phyloP scores from a whole-genome alignment of 1,140 invertebrate species.

The Tachypleus tridentatus region DNA sequence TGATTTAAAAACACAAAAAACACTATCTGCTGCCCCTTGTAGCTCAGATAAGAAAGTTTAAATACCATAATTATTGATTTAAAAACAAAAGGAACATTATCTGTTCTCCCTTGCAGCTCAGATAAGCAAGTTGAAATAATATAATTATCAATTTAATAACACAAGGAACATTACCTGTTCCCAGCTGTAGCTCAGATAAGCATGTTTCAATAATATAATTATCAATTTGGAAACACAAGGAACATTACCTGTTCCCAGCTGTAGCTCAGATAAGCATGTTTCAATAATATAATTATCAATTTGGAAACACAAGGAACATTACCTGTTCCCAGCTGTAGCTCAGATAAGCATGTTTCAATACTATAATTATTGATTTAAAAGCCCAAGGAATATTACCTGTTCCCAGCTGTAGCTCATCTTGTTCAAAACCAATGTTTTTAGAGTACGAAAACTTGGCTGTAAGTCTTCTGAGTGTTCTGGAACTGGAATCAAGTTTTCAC shows the following conservation, averaged over 20 bases:
- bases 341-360: background rate
- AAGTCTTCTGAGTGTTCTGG: conserved; percentile 40
- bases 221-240: background rate
- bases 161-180: conserved; percentile 36
- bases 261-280: background rate
- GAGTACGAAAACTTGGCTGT: conserved; percentile 41
- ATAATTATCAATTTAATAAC: background rate
- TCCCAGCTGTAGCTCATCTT: conserved; percentile 59
- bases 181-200: conserved; percentile 54
- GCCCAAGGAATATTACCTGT: conserved; percentile 35
- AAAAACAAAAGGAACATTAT: background rate
- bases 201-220: background rate
- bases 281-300: background rate
- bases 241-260: background rate
- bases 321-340: background rate
- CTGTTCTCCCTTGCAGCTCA: background rate
- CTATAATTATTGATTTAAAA: background rate
- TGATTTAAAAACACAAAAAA: background rate
- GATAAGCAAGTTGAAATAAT: background rate
- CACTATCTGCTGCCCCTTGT: too few relatives aligned
- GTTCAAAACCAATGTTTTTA: conserved; percentile 54
- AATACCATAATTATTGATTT: background rate
- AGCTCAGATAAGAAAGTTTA: background rate
- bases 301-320: background rate
- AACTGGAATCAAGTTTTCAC: conserved; percentile 54